Evolutionary conservation across 2,113 vertebrate species (phyloP), one percentile per base, ranked within the genome.

Genomic region (Atherinomorus stipes): DNA sequence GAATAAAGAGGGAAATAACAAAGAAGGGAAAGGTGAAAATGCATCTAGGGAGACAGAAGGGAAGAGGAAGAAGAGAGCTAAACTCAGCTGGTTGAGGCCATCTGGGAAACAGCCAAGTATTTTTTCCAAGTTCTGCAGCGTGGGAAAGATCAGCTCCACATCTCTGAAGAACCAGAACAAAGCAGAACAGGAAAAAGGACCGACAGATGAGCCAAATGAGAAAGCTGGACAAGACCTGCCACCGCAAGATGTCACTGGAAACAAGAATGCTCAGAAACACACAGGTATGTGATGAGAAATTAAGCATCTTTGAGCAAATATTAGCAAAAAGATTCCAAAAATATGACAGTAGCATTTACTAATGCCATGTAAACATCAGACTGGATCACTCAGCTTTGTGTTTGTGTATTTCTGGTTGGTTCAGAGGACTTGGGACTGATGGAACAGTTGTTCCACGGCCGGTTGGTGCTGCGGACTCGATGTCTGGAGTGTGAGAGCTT

Each of bases 401-500:
- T 68, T 2, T 60, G 2, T 64, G 6, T 60, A 4, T 63, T n/a
- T 37, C 0, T 53, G 12, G 23, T 25, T 0, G 10, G 1, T 51
- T 67, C 89, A 91, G 96, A 94, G 13, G 93, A 91, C 62, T 94
- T 97, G 81, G 95, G 97, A 74, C 89, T 99, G 87, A 95, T 99
- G 92, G 96, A 98, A 93, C 94, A 89, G 75, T 88, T 99, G 85
- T 99, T 99, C 93, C 98, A 98, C 90, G 98, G 98, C 59, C 95
- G 95, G 74, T 91, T 99, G 77, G 96, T 99, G 34, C 88, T 99
- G 83, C 92, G 97, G 85, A 99, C 98, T 2, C 95, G 98, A 31
- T 99, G 98, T 71, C 90, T 99, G 90, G 98, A 99, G 89, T 99
- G 98, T 9, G 98, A 99, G 86, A 95, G 96, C 89, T 97, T 95